These are phyloP conservation scores for Stegostoma tigrinum DNA, from an alignment of 2,113 vertebrate genomes.

Conservation along the genomic window DNA sequence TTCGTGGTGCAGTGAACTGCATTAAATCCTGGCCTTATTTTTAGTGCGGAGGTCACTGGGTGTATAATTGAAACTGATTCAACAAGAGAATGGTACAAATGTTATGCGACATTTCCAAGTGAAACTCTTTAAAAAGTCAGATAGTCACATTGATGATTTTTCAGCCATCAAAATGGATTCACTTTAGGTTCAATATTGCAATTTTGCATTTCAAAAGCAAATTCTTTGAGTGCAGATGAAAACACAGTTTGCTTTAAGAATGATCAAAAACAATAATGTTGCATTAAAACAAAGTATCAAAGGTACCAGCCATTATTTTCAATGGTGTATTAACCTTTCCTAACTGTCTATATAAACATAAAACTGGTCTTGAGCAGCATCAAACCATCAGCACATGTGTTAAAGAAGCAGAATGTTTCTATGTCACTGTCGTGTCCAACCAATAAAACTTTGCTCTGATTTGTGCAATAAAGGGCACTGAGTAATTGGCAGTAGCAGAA, in stretches of 20 bases:
- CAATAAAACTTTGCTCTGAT: background rate
- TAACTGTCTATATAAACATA: background rate
- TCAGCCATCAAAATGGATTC: background rate
- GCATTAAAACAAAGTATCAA: background rate
- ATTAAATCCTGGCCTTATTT: background rate
- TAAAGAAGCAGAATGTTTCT: background rate
- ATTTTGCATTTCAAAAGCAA: conserved; percentile 21
- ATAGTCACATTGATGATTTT: background rate
- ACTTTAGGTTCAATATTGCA: background rate
- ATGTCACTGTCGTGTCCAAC: background rate
- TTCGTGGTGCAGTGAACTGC: too few species aligned
- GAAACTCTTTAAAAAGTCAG: background rate
- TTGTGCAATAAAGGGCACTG: background rate
- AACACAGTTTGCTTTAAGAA: background rate
- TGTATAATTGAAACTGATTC: background rate
- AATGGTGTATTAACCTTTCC: background rate
- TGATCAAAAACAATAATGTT: conserved; percentile 1
- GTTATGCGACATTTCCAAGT: background rate
- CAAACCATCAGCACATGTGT: background rate
- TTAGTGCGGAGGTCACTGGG: background rate
- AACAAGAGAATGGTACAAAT: background rate
- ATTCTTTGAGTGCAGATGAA: conserved; percentile 4
- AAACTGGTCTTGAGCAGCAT: background rate
- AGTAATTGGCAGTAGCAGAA: conserved; percentile 29
- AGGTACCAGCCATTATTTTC: background rate